Evolutionary conservation across 2,888 invertebrate genomes (phyloP), one percentile per base, ranked within the genome.

Genomic region (Andrena dorsata): DNA sequence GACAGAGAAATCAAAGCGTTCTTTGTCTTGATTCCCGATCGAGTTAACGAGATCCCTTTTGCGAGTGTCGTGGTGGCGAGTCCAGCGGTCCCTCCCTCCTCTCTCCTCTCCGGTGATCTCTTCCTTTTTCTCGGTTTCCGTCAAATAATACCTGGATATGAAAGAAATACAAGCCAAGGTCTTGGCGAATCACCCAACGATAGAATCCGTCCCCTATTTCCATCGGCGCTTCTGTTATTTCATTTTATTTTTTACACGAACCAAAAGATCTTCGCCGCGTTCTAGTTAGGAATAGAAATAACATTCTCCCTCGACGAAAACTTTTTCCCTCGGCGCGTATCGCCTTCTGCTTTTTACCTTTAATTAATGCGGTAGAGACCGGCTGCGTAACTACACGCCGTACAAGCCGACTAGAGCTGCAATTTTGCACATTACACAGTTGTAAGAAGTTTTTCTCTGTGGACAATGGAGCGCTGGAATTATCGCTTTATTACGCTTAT

Each of bases 31-130:
- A 61, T 71, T 74, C 58, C 35, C 82, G 71, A 83, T 77, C 77
- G 82, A 69, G 76, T 82, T 83, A 83, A 83, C 82, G 77, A 83
- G 83, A 82, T 83, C 70, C 83, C 68, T 68, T 56, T 70, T 77
- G 72, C 76, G 60, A n/a, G 74, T 56, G 60, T 49, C 58, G 64
- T 53, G 68, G 47, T 41, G 78, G 58, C 65, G 69, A 77, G 78
- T 69, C 69, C 58, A 47, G 13, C 41, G 61, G 51, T 63, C 68
- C 47, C 28, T 76, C 47, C 28, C 13, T 16, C 13, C 53, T 28
- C 41, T 13, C 13, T 41, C 41, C 41, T 41, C 13, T 13, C 16
- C 47, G 4, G 53, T 7, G 26, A 13, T 8, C 2, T n/a, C 60
- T n/a, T n/a, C 30, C 51, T 47, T 61, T 16, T 16, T 41, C 30